Base-by-base conservation (phyloP, 2,113 vertebrate genomes). In the Microtus montanus region DNA sequence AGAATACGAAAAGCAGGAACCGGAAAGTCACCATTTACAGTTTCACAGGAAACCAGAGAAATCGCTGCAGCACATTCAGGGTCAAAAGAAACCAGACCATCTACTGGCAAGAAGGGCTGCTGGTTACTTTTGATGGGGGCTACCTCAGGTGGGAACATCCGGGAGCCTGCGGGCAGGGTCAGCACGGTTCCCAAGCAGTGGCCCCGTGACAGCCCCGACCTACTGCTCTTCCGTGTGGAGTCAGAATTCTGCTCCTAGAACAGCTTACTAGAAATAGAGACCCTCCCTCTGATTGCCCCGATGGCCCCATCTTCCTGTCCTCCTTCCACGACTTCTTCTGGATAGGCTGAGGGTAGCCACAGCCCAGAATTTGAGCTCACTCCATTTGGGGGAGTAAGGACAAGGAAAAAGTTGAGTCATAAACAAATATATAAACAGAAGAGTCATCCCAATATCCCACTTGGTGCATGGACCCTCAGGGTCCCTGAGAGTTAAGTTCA, bases 31-130 rank as follows among this genome's bases (percentile, higher is more conserved):
- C 99, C 77, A 98, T 99, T 97, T 99, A 99, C 98, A 99, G 98
- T 97, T 99, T 99, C 64, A 98, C 99, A 0, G 99, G 99, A 87
- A 98, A 95, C 83, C 99, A 99, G 97, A 98, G 99, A 97, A 99
- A 98, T 93, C 99, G 99, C 73, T 99, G 99, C 97, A 99, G 99
- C 98, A 99, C 99, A 0, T 99, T 99, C 98, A 98, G 99, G 75
- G 99, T 99, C 77, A 99, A 99, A 91, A 98, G 99, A 92, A 99
- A 98, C 88, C 99, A 99, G 96, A 99, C 99, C 95, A 97, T 99
- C 97, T 99, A 99, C 93, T 99, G 99, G 99, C 99, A 99, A 96
- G 99, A 99, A 95, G 99, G 99, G 61, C 98, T 99, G 91, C 98
- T 99, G 97, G 98, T 99, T 97, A 99, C 99, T 28, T 99, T 99